Conservation (phyloP, 2,113 vertebrate species). For the Bufo bufo region DNA sequence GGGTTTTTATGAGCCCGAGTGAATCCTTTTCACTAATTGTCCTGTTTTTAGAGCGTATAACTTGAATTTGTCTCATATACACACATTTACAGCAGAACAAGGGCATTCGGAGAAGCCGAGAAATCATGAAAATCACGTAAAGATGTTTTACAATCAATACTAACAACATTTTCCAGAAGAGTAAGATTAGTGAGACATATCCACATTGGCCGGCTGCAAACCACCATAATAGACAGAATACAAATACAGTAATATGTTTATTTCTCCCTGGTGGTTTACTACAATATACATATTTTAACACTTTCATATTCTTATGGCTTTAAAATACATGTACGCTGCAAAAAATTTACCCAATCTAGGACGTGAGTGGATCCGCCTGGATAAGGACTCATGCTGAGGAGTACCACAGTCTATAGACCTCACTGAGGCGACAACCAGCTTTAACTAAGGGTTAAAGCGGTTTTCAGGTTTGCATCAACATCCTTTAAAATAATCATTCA, state of each 20-base stretch:
- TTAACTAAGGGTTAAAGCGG: neutral
- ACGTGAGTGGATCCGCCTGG: neutral
- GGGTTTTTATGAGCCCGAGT: constrained; percentile 16
- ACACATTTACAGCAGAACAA: constrained; percentile 22
- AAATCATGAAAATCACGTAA: constrained; percentile 37
- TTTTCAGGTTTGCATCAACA: too few species aligned
- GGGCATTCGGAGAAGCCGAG: neutral
- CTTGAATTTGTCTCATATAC: constrained; percentile 6
- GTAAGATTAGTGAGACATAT: constrained; percentile 39
- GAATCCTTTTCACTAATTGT: constrained; percentile 18
- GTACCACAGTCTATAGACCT: neutral
- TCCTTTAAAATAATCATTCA: too few species aligned
- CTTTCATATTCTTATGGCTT: neutral
- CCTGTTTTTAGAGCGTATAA: constrained; percentile 27
- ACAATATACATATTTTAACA: constrained; percentile 16
- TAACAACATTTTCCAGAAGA: constrained; percentile 36
- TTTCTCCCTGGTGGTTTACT: neutral
- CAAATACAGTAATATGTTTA: constrained; percentile 28
- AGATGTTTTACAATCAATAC: constrained; percentile 46
- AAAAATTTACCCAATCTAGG: neutral
- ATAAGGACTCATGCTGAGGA: neutral
- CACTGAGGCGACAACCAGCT: neutral
- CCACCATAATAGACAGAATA: constrained; percentile 43
- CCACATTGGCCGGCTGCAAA: constrained; percentile 40
- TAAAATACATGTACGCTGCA: neutral